Evolutionary conservation across 2,113 vertebrate genomes (phyloP).

Genomic region (Theristicus caerulescens): DNA sequence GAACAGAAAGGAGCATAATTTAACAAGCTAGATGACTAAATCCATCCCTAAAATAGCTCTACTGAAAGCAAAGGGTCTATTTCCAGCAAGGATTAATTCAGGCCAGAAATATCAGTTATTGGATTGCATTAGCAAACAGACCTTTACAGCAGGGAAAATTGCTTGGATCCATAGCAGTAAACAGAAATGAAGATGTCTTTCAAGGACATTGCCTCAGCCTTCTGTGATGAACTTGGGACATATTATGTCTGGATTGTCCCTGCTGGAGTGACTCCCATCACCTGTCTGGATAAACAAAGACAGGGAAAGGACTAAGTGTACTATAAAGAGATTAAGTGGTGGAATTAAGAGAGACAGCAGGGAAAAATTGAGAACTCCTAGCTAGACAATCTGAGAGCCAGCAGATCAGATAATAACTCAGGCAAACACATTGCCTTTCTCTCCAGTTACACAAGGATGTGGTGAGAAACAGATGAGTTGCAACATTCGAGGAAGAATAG

Average conservation of each 20-base stretch:
- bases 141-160: neutral
- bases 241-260: neutral
- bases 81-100: constrained; percentile 19
- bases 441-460: neutral
- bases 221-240: neutral
- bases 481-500: neutral
- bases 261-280: neutral
- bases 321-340: neutral
- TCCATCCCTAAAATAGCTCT: constrained; percentile 11
- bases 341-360: neutral
- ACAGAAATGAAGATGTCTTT: neutral
- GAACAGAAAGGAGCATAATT: constrained; percentile 30
- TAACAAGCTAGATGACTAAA: constrained; percentile 19
- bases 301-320: neutral
- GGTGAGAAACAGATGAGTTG: neutral
- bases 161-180: neutral
- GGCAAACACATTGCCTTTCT: neutral
- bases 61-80: constrained; percentile 1
- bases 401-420: neutral
- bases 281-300: neutral
- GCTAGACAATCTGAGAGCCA: neutral
- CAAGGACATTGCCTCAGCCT: neutral
- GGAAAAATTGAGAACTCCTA: neutral
- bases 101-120: constrained; percentile 32
- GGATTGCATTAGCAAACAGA: constrained; percentile 17